These are phyloP conservation scores for Elaeidobius kamerunicus DNA, from an alignment of 2,888 invertebrate genomes.

Conservation along the genomic window DNA sequence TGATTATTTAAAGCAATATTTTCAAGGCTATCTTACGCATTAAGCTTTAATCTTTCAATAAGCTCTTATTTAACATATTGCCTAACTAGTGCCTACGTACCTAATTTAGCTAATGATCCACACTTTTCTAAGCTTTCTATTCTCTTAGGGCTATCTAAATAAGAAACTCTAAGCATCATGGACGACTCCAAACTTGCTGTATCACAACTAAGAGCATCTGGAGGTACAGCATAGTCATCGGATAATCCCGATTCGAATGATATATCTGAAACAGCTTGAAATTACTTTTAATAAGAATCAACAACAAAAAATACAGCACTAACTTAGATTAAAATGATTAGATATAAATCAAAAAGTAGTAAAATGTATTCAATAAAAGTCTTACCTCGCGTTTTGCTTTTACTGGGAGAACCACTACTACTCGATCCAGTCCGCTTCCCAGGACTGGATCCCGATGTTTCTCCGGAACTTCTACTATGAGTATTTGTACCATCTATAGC, in stretches of 20 bases:
- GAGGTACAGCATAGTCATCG: conserved; percentile 95
- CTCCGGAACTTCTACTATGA: conserved; percentile 83
- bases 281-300: conserved; percentile 35
- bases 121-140: conserved; percentile 81
- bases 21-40: neutral
- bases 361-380: neutral
- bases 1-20: neutral
- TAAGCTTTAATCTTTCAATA: too few species aligned
- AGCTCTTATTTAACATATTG: too few species aligned
- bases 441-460: conserved; percentile 80
- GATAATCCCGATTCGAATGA: conserved; percentile 93
- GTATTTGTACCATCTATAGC: conserved; percentile 54
- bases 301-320: conserved; percentile 24
- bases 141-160: conserved; percentile 57
- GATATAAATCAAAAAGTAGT: neutral
- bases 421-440: conserved; percentile 66
- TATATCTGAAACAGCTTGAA: conserved; percentile 63
- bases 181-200: conserved; percentile 76
- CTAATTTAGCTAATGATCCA: conserved; percentile 50
- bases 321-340: conserved; percentile 26
- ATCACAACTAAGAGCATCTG: conserved; percentile 84
- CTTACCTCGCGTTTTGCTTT: conserved; percentile 76
- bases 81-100: conserved; percentile 38
- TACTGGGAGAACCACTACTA: conserved; percentile 77
- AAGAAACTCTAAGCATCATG: conserved; percentile 61